Conservation (phyloP, 2,797 vertebrate genomes). For the Australoheros facetus region DNA sequence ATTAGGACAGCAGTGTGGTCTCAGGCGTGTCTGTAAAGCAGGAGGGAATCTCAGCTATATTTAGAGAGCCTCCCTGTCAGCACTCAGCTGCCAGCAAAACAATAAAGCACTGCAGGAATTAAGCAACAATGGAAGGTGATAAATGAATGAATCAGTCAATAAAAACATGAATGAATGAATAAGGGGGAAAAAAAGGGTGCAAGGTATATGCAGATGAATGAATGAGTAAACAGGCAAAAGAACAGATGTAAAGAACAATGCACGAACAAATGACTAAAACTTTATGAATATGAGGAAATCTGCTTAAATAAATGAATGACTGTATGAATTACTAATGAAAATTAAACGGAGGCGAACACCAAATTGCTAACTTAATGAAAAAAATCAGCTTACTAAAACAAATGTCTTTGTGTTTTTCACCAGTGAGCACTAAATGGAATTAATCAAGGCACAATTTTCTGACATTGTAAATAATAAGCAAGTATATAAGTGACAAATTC, state of each 20-base stretch:
- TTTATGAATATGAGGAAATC: constrained; percentile 20
- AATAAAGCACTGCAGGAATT: constrained; percentile 42
- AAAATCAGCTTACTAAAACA: constrained; percentile 36
- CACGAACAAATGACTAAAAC: not conserved
- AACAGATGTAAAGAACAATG: not conserved
- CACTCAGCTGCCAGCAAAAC: constrained; percentile 56
- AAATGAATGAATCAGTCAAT: constrained; percentile 22
- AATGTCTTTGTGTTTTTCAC: constrained; percentile 1
- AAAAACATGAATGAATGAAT: constrained; percentile 1
- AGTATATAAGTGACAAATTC: constrained; percentile 30
- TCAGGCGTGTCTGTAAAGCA: constrained; percentile 63
- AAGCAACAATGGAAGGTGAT: constrained; percentile 22
- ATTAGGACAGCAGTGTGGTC: constrained; percentile 64
- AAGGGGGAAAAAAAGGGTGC: not conserved
- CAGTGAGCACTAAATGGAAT: constrained; percentile 35
- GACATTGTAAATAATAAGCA: constrained; percentile 35
- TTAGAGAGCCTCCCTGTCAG: constrained; percentile 59
- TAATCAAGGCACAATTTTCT: constrained; percentile 39
- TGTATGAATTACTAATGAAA: constrained; percentile 42
- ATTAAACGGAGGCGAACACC: constrained; percentile 27
- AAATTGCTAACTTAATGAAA: constrained; percentile 38
- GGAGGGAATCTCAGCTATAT: constrained; percentile 71
- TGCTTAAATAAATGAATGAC: constrained; percentile 16
- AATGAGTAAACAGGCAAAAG: not conserved
- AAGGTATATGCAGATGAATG: not conserved